phyloP scores from a whole-genome alignment of 2,113 vertebrate genomes.

The Thamnophis sirtalis region DNA sequence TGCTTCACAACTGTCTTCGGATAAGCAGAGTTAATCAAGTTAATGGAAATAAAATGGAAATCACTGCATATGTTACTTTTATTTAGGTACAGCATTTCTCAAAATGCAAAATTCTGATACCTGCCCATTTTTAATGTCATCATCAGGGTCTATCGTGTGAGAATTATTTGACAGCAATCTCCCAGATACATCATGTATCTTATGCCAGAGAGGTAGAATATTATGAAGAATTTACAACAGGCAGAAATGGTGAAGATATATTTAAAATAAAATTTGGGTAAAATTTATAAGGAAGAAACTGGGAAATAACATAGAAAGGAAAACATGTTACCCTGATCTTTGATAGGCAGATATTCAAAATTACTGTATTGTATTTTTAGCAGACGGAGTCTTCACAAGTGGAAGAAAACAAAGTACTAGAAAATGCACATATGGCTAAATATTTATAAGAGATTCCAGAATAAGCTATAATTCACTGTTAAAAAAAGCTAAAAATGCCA shows the following conservation, averaged over 20 bases:
- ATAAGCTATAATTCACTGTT: not conserved
- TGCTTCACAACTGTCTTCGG: not conserved
- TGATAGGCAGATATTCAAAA: not conserved
- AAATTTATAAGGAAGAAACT: not conserved
- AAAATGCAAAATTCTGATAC: not conserved
- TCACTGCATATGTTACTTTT: not conserved
- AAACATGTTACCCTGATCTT: not conserved
- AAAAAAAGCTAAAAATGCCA: not conserved
- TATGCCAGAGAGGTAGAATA: not conserved
- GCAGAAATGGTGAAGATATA: not conserved
- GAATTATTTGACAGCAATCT: not conserved
- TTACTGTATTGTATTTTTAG: not conserved
- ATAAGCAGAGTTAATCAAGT: not conserved
- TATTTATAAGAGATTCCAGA: not conserved
- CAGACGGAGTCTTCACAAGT: not conserved
- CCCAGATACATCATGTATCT: not conserved
- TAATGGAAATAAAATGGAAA: not conserved
- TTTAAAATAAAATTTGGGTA: not conserved
- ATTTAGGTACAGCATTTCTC: not conserved
- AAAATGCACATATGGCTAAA: not conserved
- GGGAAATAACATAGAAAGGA: not conserved
- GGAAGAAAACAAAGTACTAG: not conserved
- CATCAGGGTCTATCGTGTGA: not conserved
- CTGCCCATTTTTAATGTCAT: not conserved
- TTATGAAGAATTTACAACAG: not conserved